A percentile compares a stretch with the other conserved stretches of the same genome.
phyloP scores from a whole-genome alignment of 2,113 vertebrate genomes.

The Ginglymostoma cirratum region DNA sequence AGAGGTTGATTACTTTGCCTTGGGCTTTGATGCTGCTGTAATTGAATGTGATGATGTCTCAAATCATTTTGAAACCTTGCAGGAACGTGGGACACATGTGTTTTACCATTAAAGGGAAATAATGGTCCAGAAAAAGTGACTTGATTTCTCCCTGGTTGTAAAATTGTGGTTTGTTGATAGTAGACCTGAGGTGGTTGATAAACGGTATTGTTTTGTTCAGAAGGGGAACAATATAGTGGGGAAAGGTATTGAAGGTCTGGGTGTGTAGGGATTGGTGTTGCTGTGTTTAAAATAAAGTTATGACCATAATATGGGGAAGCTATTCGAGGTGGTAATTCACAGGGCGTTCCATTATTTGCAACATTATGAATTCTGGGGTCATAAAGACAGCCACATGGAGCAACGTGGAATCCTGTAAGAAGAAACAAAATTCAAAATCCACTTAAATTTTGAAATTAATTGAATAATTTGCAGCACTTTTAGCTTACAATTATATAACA shows the following conservation, averaged over 20 bases:
- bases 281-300: slow-evolving; percentile 26
- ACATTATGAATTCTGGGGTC: slow-evolving; percentile 31
- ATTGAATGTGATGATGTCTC: background rate
- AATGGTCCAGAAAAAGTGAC: background rate
- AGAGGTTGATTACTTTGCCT: background rate
- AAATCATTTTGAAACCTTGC: slow-evolving; percentile 8
- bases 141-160: slow-evolving; percentile 19
- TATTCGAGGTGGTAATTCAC: background rate
- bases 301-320: slow-evolving; percentile 11
- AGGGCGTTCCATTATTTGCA: background rate
- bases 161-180: slow-evolving; percentile 19
- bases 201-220: background rate
- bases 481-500: background rate
- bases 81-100: background rate
- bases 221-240: background rate
- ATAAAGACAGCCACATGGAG: slow-evolving; percentile 33
- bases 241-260: background rate
- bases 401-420: slow-evolving; percentile 25
- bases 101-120: slow-evolving; percentile 13
- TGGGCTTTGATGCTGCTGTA: background rate
- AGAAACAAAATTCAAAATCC: background rate
- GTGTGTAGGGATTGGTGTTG: background rate
- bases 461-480: background rate
- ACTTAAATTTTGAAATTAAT: background rate
- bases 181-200: slow-evolving; percentile 17